Evolutionary conservation across 37 sponge, comb jelly and placozoan species (phyloP), one percentile per base, ranked within the genome.

Genomic region (Hexactinellida sp.): DNA sequence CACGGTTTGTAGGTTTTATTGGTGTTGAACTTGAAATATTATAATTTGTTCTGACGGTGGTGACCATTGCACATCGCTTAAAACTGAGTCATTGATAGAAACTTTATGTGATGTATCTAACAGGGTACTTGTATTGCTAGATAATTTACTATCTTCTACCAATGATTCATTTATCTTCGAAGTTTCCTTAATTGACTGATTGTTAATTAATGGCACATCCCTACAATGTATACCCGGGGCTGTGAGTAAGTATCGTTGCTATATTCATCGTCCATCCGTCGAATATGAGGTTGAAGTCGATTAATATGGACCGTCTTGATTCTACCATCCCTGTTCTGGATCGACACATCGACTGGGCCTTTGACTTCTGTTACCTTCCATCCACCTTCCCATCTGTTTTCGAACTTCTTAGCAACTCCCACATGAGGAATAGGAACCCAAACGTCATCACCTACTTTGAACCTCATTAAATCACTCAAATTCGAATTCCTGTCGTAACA

Each of bases 391-490:
- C 92, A 92, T 37, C 55, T 88, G 34, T 71, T 83, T 30, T 89
- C 92, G 32, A 92, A 86, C 55, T 88, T 92, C 34, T 63, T 63
- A 10, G 76, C 76, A 7, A 63, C 76, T 24, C 92, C 89, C 32
- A 88, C 86, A 9, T 87, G 87, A 35, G 89, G 92, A 37, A 85
- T 37, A 36, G 92, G 85, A 3, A 91, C 55, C 92, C 92, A 91
- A 13, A 89, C 90, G 38, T 25, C 9, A 55, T 92, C 89, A 35
- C 90, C 92, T 21, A 24, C 86, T 36, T 24, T 63, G 13, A 63
- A 63, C 13, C 34, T 63, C 21, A 63, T 23, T 5, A n/a, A 5
- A 63, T 63, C 34, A 25, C 13, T 23, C 76, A 63, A 63, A n/a
- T 63, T 63, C 3, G 25, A 7, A 63, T 23, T 10, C 5, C 28